Base-by-base conservation (phyloP, 2,888 invertebrate genomes). In the Chloroclysta siterata region DNA sequence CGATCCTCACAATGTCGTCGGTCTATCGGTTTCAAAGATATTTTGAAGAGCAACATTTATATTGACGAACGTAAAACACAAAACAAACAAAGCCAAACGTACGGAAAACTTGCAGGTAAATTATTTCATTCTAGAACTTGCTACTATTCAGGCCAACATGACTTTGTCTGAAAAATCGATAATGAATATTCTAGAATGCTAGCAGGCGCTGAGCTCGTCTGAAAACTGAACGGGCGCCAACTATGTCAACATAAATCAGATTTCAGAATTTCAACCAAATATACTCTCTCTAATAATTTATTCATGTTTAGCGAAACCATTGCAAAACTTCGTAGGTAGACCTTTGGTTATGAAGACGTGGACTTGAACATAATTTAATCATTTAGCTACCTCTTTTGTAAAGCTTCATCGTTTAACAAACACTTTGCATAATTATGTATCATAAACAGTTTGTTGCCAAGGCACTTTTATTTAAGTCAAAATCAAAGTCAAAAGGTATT, bases 221-320 rank as follows among this genome's bases (percentile, higher is more conserved):
- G 15, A 51, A 44, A 51, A 41, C 22, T 51, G 44, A 48, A 44
- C 53, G 41, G 29, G 56, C 22, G 60, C 64, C 64, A 64, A 60
- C 60, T 64, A 52, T 60, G 64, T 56, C 56, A 64, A 36, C 41
- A 48, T 56, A 56, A 60, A 59, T 63, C 48, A 51, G 5, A 15
- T 51, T 22, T 36, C 11, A 15, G 41, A 60, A 55, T 52, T 41
- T 48, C 51, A 47, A 10, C 46, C 10, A 11, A 14, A n/a, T 8
- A 0, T 39, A 42, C 42, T 44, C 17, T 46, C 11, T 10, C 0
- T 46, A 46, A 46, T 5, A 6, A 15, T 15, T 44, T 22, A 22
- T 22, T 44, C 6, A 14, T 14, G 47, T 8, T 17, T 46, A 22
- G 13, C 17, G 41, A 42, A n/a, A 42, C 41, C 6, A n/a, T 42